Conservation (phyloP, 2,113 vertebrate species). For the Thymallus thymallus region DNA sequence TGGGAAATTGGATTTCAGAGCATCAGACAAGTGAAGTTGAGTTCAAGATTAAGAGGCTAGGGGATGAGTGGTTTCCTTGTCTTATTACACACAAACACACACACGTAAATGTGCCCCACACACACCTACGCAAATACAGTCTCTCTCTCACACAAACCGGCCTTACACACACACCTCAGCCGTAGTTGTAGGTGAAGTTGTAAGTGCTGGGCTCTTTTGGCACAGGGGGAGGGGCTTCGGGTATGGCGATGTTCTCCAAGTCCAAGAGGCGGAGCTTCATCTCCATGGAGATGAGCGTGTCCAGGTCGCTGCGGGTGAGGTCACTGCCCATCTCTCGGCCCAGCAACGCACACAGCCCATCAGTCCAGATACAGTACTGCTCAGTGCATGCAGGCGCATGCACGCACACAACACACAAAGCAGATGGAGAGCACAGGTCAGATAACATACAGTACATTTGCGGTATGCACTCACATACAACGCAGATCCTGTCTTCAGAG, state of each 20-base stretch:
- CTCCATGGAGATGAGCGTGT: constrained; percentile 97
- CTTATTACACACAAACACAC: not conserved
- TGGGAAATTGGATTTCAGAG: constrained; percentile 7
- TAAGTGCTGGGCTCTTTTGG: constrained; percentile 98
- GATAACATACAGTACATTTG: not conserved
- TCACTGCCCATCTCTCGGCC: constrained; percentile 97
- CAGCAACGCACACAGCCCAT: constrained; percentile 90
- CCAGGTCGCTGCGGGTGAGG: constrained; percentile 93
- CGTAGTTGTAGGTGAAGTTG: constrained; percentile 96
- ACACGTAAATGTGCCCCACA: constrained; percentile 9
- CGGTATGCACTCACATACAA: no score
- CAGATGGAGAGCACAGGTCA: not conserved
- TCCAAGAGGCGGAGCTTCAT: constrained; percentile 97
- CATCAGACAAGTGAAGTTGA: constrained; percentile 9
- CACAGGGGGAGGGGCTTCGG: constrained; percentile 89
- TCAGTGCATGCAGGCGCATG: constrained; percentile 16
- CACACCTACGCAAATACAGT: constrained; percentile 22
- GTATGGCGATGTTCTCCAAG: constrained; percentile 96
- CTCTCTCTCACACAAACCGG: constrained; percentile 15
- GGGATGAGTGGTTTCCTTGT: not conserved
- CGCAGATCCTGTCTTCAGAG: no score
- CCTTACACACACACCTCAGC: constrained; percentile 71
- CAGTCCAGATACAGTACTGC: constrained; percentile 97
- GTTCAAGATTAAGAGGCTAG: not conserved
- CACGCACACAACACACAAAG: constrained; percentile 13